A percentile compares a stretch with the other conserved stretches of the same genome.
Conservation (phyloP, 2,888 invertebrate species). For the Trichogramma evanescens region DNA sequence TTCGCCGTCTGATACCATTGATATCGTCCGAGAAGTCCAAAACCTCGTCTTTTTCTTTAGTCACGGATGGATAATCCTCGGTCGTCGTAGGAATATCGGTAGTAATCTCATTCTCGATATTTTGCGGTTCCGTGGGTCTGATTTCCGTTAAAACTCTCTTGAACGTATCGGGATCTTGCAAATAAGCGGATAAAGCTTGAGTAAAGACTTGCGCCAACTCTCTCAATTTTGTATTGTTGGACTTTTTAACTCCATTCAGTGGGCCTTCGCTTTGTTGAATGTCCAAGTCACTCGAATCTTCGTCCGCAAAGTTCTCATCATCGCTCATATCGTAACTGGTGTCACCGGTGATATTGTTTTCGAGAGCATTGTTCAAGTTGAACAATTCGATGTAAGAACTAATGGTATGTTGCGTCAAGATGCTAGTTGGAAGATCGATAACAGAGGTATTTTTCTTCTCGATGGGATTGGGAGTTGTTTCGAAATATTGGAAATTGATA, state of each 20-base stretch:
- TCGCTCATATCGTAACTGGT: constrained; percentile 26
- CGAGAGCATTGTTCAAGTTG: constrained; percentile 39
- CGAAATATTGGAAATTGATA: constrained; percentile 15
- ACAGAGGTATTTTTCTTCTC: constrained; percentile 22
- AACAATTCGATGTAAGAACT: constrained; percentile 56
- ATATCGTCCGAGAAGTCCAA: constrained; percentile 69
- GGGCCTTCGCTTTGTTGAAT: constrained; percentile 61
- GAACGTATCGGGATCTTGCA: constrained; percentile 77
- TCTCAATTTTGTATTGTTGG: constrained; percentile 58
- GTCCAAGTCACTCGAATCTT: constrained; percentile 51
- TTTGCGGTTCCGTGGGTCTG: constrained; percentile 65
- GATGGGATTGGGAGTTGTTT: constrained; percentile 11
- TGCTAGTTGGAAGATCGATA: constrained; percentile 53
- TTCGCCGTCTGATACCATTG: constrained; percentile 35
- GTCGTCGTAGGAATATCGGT: constrained; percentile 37
- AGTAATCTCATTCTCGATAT: constrained; percentile 44
- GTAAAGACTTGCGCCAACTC: constrained; percentile 80
- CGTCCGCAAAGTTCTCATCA: constrained; percentile 29
- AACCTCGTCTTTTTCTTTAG: constrained; percentile 67
- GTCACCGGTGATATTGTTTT: constrained; percentile 30
- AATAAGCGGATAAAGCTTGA: constrained; percentile 71
- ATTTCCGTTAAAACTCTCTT: constrained; percentile 69
- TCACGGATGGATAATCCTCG: constrained; percentile 54
- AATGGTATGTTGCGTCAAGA: constrained; percentile 63
- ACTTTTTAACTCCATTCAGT: constrained; percentile 50